Conservation (phyloP, 2,113 vertebrate species). For the Tachysurus vachellii region DNA sequence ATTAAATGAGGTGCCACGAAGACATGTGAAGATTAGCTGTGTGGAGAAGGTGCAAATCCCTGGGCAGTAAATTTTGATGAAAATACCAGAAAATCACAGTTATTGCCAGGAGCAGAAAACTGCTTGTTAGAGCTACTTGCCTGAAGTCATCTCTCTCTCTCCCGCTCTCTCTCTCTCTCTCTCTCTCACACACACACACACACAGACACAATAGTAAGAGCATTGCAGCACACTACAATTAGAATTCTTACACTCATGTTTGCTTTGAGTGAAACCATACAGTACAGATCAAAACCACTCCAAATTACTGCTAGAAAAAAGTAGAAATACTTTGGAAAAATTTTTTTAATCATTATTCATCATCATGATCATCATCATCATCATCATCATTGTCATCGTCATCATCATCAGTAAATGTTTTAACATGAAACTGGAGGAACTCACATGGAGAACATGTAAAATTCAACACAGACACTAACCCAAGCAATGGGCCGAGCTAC, state of each 20-base stretch:
- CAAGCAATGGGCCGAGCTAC: no score
- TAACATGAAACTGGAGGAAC: background rate
- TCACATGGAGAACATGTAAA: background rate
- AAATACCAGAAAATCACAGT: conserved; percentile 53
- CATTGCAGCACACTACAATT: conserved; percentile 9
- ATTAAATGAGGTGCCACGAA: conserved; percentile 45
- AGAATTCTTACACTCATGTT: conserved; percentile 25
- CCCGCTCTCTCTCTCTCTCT: conserved; percentile 12
- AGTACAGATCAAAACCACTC: background rate
- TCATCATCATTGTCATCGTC: no score
- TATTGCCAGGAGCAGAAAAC: conserved; percentile 47
- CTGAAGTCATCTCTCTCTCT: conserved; percentile 28
- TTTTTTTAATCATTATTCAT: conserved; percentile 53
- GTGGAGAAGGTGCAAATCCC: conserved; percentile 50
- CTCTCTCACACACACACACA: background rate
- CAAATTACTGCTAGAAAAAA: background rate
- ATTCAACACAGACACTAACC: background rate
- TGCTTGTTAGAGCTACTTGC: conserved; percentile 51
- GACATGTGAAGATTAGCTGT: conserved; percentile 50
- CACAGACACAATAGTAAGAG: background rate
- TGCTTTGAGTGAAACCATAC: background rate
- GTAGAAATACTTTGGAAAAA: no score
- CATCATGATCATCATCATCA: background rate
- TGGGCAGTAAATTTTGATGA: conserved; percentile 50
- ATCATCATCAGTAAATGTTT: background rate